phyloP scores from a whole-genome alignment of 1,140 invertebrate genomes.

The Diachasmimorpha longicaudata region DNA sequence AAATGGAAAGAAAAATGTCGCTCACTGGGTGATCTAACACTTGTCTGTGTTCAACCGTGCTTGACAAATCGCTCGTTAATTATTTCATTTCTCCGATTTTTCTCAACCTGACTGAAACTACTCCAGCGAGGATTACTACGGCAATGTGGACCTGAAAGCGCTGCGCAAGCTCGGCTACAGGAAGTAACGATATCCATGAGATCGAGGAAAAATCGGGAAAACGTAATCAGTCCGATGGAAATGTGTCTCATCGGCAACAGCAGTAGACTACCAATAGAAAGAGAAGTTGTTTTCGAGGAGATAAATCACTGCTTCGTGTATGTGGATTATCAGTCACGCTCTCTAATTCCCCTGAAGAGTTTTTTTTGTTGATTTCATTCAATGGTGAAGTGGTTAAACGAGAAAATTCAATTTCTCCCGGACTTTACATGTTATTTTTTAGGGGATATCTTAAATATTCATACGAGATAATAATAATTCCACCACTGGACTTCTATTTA shows the following conservation, averaged over 20 bases:
- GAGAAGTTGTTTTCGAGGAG: neutral
- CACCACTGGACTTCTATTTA: neutral
- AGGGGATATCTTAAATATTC: neutral
- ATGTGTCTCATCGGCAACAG: neutral
- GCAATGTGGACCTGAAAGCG: constrained; percentile 81
- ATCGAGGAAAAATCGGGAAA: neutral
- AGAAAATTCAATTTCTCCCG: neutral
- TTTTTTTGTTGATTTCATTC: neutral
- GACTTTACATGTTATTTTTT: neutral
- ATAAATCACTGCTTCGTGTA: constrained; percentile 1
- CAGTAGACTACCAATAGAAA: neutral
- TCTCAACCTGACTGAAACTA: neutral
- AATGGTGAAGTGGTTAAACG: neutral
- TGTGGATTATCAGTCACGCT: constrained; percentile 13
- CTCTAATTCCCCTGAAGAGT: neutral
- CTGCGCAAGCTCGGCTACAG: constrained; percentile 78
- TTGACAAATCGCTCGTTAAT: neutral
- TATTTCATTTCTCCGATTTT: neutral
- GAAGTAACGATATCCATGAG: constrained; percentile 36
- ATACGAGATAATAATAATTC: neutral
- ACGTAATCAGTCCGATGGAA: neutral
- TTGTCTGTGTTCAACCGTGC: neutral
- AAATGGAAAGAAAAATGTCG: neutral
- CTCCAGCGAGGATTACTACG: constrained; percentile 82
- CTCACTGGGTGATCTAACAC: neutral